Conservation (phyloP, 92 coral and sea anemone genomes). For the Umimayanthus chanpuru region DNA sequence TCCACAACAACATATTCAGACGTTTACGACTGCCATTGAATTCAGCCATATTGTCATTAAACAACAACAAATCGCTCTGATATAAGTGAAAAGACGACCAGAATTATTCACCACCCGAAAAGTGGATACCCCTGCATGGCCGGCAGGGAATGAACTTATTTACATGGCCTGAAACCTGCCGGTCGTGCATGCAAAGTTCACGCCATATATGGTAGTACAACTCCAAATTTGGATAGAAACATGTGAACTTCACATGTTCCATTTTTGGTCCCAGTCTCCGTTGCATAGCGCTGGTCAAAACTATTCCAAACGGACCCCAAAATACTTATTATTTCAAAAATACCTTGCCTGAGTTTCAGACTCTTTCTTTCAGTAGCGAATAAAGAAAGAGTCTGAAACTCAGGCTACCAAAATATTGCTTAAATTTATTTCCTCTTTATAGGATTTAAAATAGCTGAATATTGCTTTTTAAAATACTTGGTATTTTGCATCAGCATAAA, state of each 20-base stretch:
- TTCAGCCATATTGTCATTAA: conserved; percentile 21
- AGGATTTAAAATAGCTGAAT: no score
- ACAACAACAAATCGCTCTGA: conserved; percentile 9
- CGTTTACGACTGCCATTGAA: conserved; percentile 10
- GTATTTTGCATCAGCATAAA: no score
- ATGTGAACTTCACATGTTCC: conserved; percentile 35
- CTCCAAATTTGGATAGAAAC: conserved; percentile 31
- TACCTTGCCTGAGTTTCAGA: no score
- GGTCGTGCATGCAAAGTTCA: conserved; percentile 3
- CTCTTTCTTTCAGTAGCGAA: no score
- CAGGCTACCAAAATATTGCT: no score
- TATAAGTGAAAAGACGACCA: conserved; percentile 18
- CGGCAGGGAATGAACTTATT: background rate
- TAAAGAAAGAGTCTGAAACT: no score
- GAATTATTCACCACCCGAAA: background rate
- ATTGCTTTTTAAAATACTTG: no score
- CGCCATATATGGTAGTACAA: conserved; percentile 31
- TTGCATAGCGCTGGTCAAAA: no score
- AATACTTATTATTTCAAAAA: no score
- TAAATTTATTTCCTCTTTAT: no score
- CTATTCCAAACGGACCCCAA: no score
- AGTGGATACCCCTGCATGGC: background rate
- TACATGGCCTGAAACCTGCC: conserved; percentile 16
- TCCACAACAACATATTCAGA: conserved; percentile 21
- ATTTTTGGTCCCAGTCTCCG: conserved; percentile 10